Percentiles rank a stretch among this genome's conserved stretches.
These are phyloP conservation scores for Andricus grossulariae DNA, from an alignment of 1,140 invertebrate species.

Conservation along the genomic window DNA sequence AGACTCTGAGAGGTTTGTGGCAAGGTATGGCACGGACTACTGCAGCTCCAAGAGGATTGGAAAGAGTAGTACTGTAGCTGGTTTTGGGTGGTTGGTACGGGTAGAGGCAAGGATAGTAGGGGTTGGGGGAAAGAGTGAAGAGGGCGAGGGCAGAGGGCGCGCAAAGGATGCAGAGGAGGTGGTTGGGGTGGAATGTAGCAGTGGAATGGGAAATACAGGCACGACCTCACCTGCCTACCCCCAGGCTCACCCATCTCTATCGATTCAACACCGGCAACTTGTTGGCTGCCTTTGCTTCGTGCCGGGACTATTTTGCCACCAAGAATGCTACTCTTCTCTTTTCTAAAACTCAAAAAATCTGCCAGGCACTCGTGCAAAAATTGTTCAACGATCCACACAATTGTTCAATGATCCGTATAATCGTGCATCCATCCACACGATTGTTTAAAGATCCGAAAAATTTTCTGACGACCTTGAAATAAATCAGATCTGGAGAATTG, in stretches of 20 bases:
- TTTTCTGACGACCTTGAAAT: too few relatives aligned
- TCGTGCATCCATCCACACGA: background rate
- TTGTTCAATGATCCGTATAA: too few relatives aligned
- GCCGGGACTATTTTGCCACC: slow-evolving; percentile 19
- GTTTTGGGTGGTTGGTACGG: slow-evolving; percentile 35
- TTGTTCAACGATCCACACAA: background rate
- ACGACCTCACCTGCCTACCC: slow-evolving; percentile 59
- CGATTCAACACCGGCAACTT: slow-evolving; percentile 73
- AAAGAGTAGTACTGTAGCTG: slow-evolving; percentile 15
- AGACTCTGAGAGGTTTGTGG: slow-evolving; percentile 38
- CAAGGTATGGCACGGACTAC: slow-evolving; percentile 23
- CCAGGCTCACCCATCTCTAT: slow-evolving; percentile 65
- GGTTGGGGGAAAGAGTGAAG: slow-evolving; percentile 38
- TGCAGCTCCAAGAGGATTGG: slow-evolving; percentile 7
- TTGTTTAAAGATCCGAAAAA: too few relatives aligned
- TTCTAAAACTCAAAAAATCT: background rate
- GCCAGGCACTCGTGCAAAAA: background rate
- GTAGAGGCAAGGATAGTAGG: slow-evolving; percentile 1
- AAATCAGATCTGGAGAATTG: too few relatives aligned
- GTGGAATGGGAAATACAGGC: slow-evolving; percentile 29
- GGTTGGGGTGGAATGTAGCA: background rate
- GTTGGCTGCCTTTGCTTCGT: slow-evolving; percentile 62
- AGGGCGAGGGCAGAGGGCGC: slow-evolving; percentile 40
- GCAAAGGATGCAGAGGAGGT: slow-evolving; percentile 15
- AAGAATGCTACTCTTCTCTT: background rate